Evolutionary conservation across 2,113 vertebrate species (phyloP).

Genomic region (Alouatta palliata): DNA sequence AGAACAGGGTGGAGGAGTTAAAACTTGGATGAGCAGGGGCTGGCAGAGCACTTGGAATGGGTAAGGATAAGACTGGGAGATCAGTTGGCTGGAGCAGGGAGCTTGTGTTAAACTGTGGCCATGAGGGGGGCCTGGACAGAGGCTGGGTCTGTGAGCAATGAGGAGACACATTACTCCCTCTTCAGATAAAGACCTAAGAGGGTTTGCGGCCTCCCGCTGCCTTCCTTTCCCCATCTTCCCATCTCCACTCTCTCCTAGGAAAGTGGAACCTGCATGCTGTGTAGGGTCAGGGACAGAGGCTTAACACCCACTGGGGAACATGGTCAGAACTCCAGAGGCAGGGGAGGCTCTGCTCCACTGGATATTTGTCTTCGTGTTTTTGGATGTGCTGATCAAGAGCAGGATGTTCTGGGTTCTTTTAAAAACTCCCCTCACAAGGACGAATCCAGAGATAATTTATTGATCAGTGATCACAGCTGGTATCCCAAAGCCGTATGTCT

Average conservation of each 20-base stretch:
- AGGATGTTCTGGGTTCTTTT: neutral
- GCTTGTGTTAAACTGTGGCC: neutral
- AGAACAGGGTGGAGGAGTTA: neutral
- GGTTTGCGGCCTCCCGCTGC: neutral
- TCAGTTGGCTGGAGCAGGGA: neutral
- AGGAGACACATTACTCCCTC: neutral
- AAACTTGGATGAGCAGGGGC: neutral
- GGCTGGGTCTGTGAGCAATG: accelerated
- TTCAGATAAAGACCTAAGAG: neutral
- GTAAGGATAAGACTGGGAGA: neutral
- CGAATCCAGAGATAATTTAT: neutral
- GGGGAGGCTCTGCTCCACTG: too few relatives aligned
- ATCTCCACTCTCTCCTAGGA: neutral
- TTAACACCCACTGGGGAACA: neutral
- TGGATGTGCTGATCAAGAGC: neutral
- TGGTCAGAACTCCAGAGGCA: neutral
- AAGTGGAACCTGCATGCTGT: neutral
- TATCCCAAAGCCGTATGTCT: neutral
- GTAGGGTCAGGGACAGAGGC: neutral
- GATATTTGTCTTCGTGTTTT: neutral
- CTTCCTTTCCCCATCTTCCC: neutral
- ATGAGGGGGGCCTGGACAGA: neutral
- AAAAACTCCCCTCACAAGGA: neutral
- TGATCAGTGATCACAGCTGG: neutral
- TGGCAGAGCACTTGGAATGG: neutral